Evolutionary conservation across 2,797 vertebrate genomes (phyloP), one percentile per base, ranked within the genome.

Genomic region (Spinus olivaceus): DNA sequence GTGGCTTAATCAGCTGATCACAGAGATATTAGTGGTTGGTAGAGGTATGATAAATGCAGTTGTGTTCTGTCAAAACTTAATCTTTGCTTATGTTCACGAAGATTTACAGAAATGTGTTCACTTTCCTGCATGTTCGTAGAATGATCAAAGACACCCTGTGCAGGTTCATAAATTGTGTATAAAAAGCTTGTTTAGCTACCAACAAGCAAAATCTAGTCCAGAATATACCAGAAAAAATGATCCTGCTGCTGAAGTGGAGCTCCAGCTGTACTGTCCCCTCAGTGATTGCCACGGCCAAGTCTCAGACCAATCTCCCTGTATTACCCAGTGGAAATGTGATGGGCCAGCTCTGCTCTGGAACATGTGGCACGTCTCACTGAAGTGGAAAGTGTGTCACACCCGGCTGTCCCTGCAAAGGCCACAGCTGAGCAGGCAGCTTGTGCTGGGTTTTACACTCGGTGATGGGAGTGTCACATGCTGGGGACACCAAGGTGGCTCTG

Each of bases 381-480:
- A 32, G 60, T 65, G 70, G 60, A 42, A 84, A 74, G 12, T 65
- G 81, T 84, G 81, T 42, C 81, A 84, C 81, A 32, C 51, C 25
- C 44, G 12, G 25, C 15, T 56, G n/a, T 86, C 82, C 60, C 61
- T 14, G 66, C 84, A 14, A 6, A 77, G 77, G 32, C 57, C 46
- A 6, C 81, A 64, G 94, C 91, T 92, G 89, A 85, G 27, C 12
- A 74, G 92, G 89, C 92, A 91, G 96, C 94, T 78, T 78, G 91
- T 72, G 96, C 94, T 53, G 20, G 8, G 61, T 67, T 87, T 89
- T 70, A 86, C 92, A 67, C 81, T 83, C 59, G 66, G 2, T 5
- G 10, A 4, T 0, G 2, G 22, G 3, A 92, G 77, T 16, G 86
- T 32, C 89, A 64, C 70, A 1, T 1, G 81, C 60, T 0, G 27